phyloP scores from a whole-genome alignment of 2,888 invertebrate genomes.

The Pilophorus perplexus region DNA sequence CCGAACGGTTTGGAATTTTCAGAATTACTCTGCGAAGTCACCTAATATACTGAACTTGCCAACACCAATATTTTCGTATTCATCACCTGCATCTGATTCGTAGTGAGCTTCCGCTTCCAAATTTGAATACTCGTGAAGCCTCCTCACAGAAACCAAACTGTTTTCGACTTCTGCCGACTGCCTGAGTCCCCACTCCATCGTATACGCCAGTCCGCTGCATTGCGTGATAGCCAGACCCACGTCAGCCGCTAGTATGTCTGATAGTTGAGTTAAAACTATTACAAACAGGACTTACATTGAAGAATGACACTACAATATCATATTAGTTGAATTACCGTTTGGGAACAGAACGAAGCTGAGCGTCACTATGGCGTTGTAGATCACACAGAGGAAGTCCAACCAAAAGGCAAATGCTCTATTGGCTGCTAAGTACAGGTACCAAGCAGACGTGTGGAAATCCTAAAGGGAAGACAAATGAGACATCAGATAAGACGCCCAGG shows the following conservation, averaged over 20 bases:
- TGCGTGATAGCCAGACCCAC: slow-evolving; percentile 56
- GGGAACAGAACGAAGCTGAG: slow-evolving; percentile 69
- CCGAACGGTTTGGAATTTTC: no score
- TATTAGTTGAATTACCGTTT: slow-evolving; percentile 40
- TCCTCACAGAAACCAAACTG: slow-evolving; percentile 68
- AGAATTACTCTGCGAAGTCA: no score
- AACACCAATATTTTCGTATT: no score
- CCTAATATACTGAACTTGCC: no score
- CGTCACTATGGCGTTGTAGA: slow-evolving; percentile 82
- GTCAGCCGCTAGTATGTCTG: slow-evolving; percentile 40
- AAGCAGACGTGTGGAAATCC: slow-evolving; percentile 81
- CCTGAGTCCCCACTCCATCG: slow-evolving; percentile 59
- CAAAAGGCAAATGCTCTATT: slow-evolving; percentile 92
- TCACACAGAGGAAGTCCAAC: slow-evolving; percentile 82
- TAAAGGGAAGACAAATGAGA: slow-evolving; percentile 6
- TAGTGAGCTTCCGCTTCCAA: no score
- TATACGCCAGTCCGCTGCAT: slow-evolving; percentile 55
- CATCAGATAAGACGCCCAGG: no score
- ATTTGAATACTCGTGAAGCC: slow-evolving; percentile 64
- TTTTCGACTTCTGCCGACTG: slow-evolving; percentile 57
- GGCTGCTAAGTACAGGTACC: slow-evolving; percentile 84
- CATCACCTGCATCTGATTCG: no score
- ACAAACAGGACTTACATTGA: not conserved
- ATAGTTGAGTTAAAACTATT: not conserved
- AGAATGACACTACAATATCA: not conserved